These are phyloP conservation scores for Tetragonisca angustula DNA, from an alignment of 2,888 invertebrate genomes.

Conservation along the genomic window DNA sequence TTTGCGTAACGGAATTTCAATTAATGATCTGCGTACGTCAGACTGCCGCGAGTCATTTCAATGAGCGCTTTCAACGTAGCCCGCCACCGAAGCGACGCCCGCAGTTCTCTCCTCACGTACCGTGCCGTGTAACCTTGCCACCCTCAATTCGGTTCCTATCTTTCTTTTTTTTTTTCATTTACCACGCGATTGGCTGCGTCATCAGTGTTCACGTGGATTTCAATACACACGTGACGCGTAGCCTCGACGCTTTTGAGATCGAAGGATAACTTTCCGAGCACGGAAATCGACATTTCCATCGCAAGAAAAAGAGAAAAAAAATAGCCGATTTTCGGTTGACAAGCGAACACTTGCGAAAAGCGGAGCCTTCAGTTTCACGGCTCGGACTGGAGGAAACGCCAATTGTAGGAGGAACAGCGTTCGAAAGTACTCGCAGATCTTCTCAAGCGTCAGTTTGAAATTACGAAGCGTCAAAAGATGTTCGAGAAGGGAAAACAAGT, in stretches of 20 bases:
- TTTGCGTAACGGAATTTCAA: constrained; percentile 70
- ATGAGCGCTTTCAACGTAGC: constrained; percentile 63
- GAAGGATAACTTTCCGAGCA: not conserved
- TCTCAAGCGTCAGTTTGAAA: constrained; percentile 38
- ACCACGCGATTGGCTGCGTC: not conserved
- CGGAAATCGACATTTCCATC: not conserved
- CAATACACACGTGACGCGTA: not conserved
- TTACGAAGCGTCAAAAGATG: constrained; percentile 37
- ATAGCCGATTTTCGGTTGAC: not conserved
- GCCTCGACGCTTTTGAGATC: not conserved
- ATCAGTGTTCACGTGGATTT: not conserved
- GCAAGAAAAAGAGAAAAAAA: too few relatives aligned
- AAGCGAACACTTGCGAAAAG: not conserved
- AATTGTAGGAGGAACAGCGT: constrained; percentile 20
- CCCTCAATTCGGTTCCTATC: not conserved
- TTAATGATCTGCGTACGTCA: constrained; percentile 66
- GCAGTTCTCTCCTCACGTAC: constrained; percentile 17
- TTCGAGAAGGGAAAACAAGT: constrained; percentile 36
- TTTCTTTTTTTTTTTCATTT: not conserved
- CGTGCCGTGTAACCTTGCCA: not conserved
- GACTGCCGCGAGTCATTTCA: constrained; percentile 62
- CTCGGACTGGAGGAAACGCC: not conserved
- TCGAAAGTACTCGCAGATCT: constrained; percentile 27
- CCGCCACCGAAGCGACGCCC: constrained; percentile 55
- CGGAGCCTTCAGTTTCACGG: not conserved